Evolutionary conservation across 2,113 vertebrate species (phyloP).

Genomic region (Psilopogon haemacephalus): DNA sequence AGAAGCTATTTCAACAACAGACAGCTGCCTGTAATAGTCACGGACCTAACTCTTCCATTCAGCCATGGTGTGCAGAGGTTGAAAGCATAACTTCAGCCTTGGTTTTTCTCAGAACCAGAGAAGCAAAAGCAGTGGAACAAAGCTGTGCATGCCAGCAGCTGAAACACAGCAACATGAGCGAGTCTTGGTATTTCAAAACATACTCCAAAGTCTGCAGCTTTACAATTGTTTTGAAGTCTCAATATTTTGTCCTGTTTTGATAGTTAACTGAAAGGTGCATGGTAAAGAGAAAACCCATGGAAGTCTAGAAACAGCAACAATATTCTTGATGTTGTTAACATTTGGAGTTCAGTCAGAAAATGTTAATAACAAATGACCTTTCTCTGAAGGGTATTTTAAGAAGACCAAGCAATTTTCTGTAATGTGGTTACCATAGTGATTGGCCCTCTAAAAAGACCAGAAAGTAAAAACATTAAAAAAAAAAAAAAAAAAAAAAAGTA

Average conservation of each 20-base stretch:
- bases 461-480: neutral
- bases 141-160: neutral
- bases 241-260: conserved; percentile 43
- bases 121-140: neutral
- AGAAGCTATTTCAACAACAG: conserved; percentile 19
- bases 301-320: neutral
- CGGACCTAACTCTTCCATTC: neutral
- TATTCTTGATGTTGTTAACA: neutral
- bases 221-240: neutral
- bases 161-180: neutral
- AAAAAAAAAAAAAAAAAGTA: neutral
- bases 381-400: conserved; percentile 72
- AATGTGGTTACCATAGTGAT: conserved; percentile 77
- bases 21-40: neutral
- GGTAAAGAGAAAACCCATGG: neutral
- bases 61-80: neutral
- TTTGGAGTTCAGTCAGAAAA: conserved; percentile 29
- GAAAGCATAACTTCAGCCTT: neutral
- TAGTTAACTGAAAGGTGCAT: conserved; percentile 17
- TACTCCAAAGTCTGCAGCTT: neutral
- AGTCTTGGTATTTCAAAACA: neutral
- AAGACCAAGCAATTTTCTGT: conserved; percentile 72
- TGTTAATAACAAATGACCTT: conserved; percentile 66
- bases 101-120: neutral
- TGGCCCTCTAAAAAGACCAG: conserved; percentile 60